Conservation (phyloP, 2,113 vertebrate genomes). For the Odontesthes bonariensis region DNA sequence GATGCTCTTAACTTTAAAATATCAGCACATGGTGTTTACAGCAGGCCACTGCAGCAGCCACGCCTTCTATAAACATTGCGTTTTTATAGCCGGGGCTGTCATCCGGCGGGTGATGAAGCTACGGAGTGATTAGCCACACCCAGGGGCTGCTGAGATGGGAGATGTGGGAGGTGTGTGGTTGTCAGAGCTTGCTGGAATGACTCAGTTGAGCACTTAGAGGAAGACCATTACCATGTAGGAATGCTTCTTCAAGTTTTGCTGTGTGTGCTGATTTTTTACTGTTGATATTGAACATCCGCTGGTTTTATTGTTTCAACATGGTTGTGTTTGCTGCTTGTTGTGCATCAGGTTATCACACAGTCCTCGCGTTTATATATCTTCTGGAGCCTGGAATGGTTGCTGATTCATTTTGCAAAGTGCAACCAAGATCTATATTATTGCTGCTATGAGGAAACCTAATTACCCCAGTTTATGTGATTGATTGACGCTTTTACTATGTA, state of each 20-base stretch:
- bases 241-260: conserved; percentile 61
- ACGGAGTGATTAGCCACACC: conserved; percentile 70
- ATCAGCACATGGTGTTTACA: conserved; percentile 43
- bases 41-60: conserved; percentile 70
- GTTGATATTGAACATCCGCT: conserved; percentile 63
- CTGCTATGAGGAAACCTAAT: conserved; percentile 52
- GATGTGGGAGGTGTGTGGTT: conserved; percentile 71
- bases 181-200: conserved; percentile 71
- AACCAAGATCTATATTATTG: conserved; percentile 51
- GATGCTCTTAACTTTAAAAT: conserved; percentile 33
- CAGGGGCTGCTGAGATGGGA: conserved; percentile 66
- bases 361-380: conserved; percentile 24
- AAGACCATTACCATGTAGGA: conserved; percentile 74
- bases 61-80: conserved; percentile 63
- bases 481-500: conserved; percentile 37
- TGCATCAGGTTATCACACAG: conserved; percentile 30
- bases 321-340: conserved; percentile 34
- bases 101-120: conserved; percentile 70
- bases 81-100: conserved; percentile 64
- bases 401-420: conserved; percentile 45
- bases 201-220: conserved; percentile 75
- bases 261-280: conserved; percentile 59
- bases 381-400: conserved; percentile 24
- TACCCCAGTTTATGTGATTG: conserved; percentile 52
- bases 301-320: conserved; percentile 62